These are phyloP conservation scores for Asbolus verrucosus DNA, from an alignment of 1,140 invertebrate species.

Conservation along the genomic window DNA sequence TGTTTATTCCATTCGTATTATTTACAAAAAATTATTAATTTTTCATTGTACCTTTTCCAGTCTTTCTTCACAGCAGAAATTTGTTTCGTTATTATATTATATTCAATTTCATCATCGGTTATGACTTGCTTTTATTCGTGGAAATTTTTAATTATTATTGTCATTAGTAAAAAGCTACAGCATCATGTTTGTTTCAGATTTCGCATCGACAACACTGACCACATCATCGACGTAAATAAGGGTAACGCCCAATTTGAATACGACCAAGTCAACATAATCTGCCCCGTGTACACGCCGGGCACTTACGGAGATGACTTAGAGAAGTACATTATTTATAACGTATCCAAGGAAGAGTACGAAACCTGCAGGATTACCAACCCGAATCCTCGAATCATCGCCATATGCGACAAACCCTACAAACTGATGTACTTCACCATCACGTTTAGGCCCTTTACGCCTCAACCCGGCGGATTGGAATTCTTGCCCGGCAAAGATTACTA, in stretches of 20 bases:
- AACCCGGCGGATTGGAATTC: conserved; percentile 93
- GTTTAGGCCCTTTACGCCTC: conserved; percentile 93
- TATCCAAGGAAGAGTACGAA: conserved; percentile 95
- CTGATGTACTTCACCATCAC: conserved; percentile 96
- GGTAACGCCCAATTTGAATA: conserved; percentile 92
- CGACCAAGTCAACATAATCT: conserved; percentile 95
- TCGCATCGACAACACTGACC: conserved; percentile 96
- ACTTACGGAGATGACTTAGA: conserved; percentile 91
- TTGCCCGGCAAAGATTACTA: conserved; percentile 94
- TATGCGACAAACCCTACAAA: conserved; percentile 94
- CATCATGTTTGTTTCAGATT: conserved; percentile 78
- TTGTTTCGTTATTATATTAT: conserved; percentile 9
- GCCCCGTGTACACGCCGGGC: conserved; percentile 88
- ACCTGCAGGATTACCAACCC: conserved; percentile 94
- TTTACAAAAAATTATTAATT: conserved; percentile 36
- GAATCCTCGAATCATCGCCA: conserved; percentile 90
- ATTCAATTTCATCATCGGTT: no score
- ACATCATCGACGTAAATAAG: conserved; percentile 96
- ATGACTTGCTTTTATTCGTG: no score
- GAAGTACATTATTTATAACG: conserved; percentile 96
- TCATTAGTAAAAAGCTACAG: no score
- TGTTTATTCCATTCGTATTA: conserved; percentile 29
- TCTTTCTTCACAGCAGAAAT: conserved; percentile 8
- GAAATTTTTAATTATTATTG: conserved; percentile 12
- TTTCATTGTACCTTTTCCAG: conserved; percentile 12